Percentiles rank a stretch among this genome's conserved stretches.
phyloP scores from a whole-genome alignment of 2,113 vertebrate genomes.

The Thomomys bottae region DNA sequence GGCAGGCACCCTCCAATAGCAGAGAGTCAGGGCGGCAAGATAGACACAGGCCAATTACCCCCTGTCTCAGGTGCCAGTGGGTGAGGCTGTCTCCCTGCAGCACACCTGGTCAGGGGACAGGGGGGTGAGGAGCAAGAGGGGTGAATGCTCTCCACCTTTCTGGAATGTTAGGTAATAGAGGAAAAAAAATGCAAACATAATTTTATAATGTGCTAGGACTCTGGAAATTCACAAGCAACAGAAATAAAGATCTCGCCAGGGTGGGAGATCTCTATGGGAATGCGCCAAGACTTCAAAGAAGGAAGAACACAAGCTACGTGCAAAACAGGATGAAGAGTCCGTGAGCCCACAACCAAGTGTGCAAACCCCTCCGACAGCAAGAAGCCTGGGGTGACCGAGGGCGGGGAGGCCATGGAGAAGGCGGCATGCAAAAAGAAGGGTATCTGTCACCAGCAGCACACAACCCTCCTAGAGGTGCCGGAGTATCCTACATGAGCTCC shows the following conservation, averaged over 20 bases:
- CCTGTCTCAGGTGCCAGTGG: not conserved
- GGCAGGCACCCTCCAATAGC: not conserved
- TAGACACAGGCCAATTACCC: not conserved
- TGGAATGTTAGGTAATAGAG: not conserved
- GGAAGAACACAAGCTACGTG: not conserved
- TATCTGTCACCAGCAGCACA: not conserved
- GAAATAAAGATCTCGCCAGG: not conserved
- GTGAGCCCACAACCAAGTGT: not conserved
- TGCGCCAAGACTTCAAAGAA: not conserved
- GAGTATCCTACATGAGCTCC: not conserved
- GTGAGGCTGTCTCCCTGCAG: not conserved
- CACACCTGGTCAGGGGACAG: accelerated
- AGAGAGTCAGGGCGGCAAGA: not conserved
- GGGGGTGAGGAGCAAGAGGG: not conserved
- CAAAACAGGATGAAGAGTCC: not conserved
- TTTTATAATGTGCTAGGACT: not conserved
- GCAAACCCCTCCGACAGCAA: not conserved
- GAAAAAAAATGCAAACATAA: not conserved
- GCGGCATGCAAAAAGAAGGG: not conserved
- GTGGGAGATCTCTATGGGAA: not conserved
- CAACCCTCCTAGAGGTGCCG: not conserved
- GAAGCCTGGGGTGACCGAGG: not conserved
- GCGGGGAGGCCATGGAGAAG: not conserved
- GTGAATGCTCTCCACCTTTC: not conserved
- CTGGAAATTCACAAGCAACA: not conserved